A percentile compares a stretch with the other conserved stretches of the same genome.
phyloP scores from a whole-genome alignment of 2,888 invertebrate genomes.

The Clunio marinus region DNA sequence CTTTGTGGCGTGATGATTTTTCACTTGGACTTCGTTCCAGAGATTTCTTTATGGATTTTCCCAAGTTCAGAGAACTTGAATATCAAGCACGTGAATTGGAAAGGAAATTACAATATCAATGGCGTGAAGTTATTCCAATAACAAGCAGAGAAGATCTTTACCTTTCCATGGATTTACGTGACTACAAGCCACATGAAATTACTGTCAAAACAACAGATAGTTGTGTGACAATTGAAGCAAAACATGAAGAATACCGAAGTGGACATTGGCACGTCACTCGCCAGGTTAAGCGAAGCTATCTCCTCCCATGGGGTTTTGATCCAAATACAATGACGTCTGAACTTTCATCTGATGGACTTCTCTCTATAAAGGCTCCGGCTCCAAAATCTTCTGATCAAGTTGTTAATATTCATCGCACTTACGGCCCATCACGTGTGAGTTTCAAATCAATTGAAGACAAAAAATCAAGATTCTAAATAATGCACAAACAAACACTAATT shows the following conservation, averaged over 20 bases:
- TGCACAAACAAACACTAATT: too few relatives aligned
- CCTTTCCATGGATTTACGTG: conserved; percentile 64
- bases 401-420: too few relatives aligned
- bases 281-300: conserved; percentile 70
- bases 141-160: conserved; percentile 64
- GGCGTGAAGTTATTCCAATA: conserved; percentile 44
- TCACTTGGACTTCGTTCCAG: neutral
- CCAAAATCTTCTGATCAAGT: too few relatives aligned
- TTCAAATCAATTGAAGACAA: too few relatives aligned
- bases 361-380: conserved; percentile 68
- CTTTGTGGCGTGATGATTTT: neutral
- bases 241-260: conserved; percentile 62
- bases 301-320: conserved; percentile 65
- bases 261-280: conserved; percentile 63
- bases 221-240: conserved; percentile 63
- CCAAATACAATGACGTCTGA: conserved; percentile 67
- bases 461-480: too few relatives aligned
- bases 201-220: conserved; percentile 65
- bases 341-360: conserved; percentile 75
- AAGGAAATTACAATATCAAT: neutral
- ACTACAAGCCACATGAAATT: conserved; percentile 66
- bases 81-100: too few relatives aligned
- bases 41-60: too few relatives aligned
- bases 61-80: too few relatives aligned
- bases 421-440: neutral